Evolutionary conservation across 2,113 vertebrate species (phyloP), one percentile per base, ranked within the genome.

Genomic region (Atrichornis clamosus): DNA sequence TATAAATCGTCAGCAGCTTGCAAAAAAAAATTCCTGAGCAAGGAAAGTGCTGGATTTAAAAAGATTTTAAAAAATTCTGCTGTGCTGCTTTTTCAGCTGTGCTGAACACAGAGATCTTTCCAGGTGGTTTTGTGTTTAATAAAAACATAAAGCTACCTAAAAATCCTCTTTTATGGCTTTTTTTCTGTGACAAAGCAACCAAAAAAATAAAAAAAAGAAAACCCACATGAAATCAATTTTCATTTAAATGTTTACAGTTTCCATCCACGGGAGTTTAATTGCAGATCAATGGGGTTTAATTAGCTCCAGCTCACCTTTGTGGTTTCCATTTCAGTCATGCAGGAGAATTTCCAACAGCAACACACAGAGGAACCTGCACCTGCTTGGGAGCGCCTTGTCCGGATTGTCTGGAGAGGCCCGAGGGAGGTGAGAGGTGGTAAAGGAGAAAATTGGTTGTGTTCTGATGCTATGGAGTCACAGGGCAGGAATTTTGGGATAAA

Each of bases 401-500:
- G 20, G 41, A 11, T 28, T 30, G 39, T 44, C 37, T 16, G 33
- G 18, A 53, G 72, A 47, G 8, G 6, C 12, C 30, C 0, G 0
- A 0, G 2, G 15, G 35, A 1, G 2, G 12, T 11, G 22, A n/a
- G 30, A 9, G 15, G 41, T 24, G 60, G 27, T 5, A 24, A 24
- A 33, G 8, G 13, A 68, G 13, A 28, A 26, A 42, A 3, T 26
- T 4, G 6, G 9, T 26, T 60, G 27, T 9, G 2, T 20, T 78
- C 74, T 21, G 46, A 6, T 52, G 24, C 27, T 44, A 1, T 7
- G 37, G 33, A 19, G 7, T 23, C 21, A 24, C 0, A 46, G 33
- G 11, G 2, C 20, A 13, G 39, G 59, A 52, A n/a, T 3, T 52
- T 26, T 3, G 33, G 50, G 58, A 19, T 4, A 32, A 27, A 24